Evolutionary conservation across 2,888 invertebrate genomes (phyloP), one percentile per base, ranked within the genome.

Genomic region (Agrilus cyanescens): DNA sequence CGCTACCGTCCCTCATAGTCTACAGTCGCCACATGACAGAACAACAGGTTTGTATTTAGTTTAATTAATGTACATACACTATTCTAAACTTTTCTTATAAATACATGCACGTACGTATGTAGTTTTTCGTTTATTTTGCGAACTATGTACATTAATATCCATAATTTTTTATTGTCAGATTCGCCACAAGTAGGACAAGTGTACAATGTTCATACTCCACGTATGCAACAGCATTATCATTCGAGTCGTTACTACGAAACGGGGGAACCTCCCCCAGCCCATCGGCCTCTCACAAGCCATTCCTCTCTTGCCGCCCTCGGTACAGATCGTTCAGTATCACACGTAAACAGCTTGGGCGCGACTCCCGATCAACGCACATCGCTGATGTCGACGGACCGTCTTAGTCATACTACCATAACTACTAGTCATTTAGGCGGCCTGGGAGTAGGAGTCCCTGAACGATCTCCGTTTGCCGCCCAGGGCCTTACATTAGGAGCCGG

Each of bases 141-240:
- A 33, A 33, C 33, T 30, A 14, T 13, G 4, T 3, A 14, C 12
- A 16, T 32, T 40, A 12, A n/a, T n/a, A n/a, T n/a, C n/a, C n/a
- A n/a, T n/a, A 25, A 25, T 18, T 44, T 39, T 38, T 37, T 43
- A 20, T 37, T 53, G 56, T 14, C 48, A 75, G 75, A 75, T 61
- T 81, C 81, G 38, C 80, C 82, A 13, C 80, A 80, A 69, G 76
- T 80, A 37, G 78, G 77, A 5, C 80, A 78, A 58, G 76, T 80
- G 5, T 80, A 79, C 61, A 47, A 43, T 25, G 74, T 73, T 65
- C 57, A 54, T 43, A 45, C 46, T 38, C 48, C 49, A 33, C 68
- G 76, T 18, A 66, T 75, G 52, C 70, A 69, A 37, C 70, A 69
- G 44, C 59, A 65, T 41, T 56, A 64, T 25, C 48, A 60, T 1